Percentiles rank a stretch among this genome's conserved stretches.
Evolutionary conservation across 2,888 invertebrate genomes (phyloP).

Genomic region (Lasioglossum malachurum): DNA sequence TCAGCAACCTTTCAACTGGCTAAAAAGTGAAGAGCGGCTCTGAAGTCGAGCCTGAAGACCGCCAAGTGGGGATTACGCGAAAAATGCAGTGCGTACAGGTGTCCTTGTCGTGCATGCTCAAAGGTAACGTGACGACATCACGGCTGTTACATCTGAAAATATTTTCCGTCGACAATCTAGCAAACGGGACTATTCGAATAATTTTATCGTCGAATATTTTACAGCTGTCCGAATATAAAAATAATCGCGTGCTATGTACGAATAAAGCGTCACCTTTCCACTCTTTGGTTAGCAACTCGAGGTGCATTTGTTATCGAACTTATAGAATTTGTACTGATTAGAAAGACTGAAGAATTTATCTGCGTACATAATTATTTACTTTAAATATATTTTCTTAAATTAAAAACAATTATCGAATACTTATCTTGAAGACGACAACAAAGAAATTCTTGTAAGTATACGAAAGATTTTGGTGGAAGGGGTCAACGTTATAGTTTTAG

Average conservation of each 20-base stretch:
- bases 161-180: background rate
- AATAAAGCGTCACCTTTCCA: background rate
- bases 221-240: background rate
- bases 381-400: background rate
- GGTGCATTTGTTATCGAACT: background rate
- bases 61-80: constrained; percentile 57
- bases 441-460: no score
- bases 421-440: no score
- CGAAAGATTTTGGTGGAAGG: no score
- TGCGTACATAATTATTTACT: no score
- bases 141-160: constrained; percentile 13
- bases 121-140: background rate
- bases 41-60: constrained; percentile 66
- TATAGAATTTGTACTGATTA: background rate
- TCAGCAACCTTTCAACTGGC: constrained; percentile 59
- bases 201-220: background rate
- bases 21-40: constrained; percentile 48
- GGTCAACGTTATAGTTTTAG: no score
- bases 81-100: constrained; percentile 43
- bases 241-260: background rate
- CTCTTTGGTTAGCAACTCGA: no score
- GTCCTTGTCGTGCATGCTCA: constrained; percentile 18
- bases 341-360: background rate
- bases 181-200: background rate
- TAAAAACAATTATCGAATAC: background rate